Evolutionary conservation across 2,797 vertebrate genomes (phyloP).

Genomic region (Fundulus diaphanus): DNA sequence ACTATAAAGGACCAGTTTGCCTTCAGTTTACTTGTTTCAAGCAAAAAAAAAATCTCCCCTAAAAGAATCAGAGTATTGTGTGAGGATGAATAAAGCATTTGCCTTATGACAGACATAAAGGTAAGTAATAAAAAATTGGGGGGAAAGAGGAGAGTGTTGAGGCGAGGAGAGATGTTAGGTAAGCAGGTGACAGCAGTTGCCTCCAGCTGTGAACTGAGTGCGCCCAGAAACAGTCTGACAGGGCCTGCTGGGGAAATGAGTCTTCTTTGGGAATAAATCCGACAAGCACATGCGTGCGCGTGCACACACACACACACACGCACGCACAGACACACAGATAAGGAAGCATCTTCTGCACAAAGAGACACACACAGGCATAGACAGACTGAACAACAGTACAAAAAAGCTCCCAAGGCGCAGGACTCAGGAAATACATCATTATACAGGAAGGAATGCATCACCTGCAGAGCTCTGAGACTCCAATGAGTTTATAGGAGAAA

Average conservation of each 20-base stretch:
- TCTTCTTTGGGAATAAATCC: conserved; percentile 68
- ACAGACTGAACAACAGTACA: conserved; percentile 55
- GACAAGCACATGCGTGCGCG: conserved; percentile 40
- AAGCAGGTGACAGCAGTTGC: conserved; percentile 75
- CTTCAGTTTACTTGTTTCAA: conserved; percentile 30
- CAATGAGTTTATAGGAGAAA: conserved; percentile 21
- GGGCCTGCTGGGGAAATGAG: conserved; percentile 77
- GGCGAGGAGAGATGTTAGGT: conserved; percentile 56
- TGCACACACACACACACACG: conserved; percentile 5
- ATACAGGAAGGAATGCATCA: conserved; percentile 54
- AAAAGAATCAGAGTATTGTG: conserved; percentile 29
- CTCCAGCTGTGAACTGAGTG: conserved; percentile 75
- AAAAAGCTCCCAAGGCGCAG: conserved; percentile 61
- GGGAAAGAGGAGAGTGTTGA: conserved; percentile 6
- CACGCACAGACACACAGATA: conserved; percentile 3
- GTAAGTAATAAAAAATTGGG: conserved; percentile 39
- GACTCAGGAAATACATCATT: conserved; percentile 65
- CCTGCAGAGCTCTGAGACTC: conserved; percentile 44
- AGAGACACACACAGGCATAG: conserved; percentile 39
- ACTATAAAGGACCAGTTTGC: conserved; percentile 30
- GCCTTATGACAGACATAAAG: conserved; percentile 27
- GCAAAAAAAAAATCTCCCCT: neutral
- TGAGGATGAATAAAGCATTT: conserved; percentile 31
- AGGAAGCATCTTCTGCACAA: conserved; percentile 17
- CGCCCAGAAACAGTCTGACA: conserved; percentile 77